Conservation (phyloP, 2,797 vertebrate genomes). For the Neomorphus geoffroyi region DNA sequence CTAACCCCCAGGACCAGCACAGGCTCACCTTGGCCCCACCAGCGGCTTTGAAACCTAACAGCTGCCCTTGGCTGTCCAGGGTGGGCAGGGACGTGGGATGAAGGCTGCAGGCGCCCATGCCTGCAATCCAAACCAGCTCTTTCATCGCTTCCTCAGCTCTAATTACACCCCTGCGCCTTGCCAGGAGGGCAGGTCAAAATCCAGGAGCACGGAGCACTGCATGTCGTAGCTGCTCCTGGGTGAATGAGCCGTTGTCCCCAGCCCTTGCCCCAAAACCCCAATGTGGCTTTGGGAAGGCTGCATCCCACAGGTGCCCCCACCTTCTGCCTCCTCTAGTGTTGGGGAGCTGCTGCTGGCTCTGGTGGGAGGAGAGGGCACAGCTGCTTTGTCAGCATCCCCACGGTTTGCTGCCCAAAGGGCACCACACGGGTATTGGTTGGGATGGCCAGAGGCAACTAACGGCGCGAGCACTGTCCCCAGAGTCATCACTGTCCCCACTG, state of each 20-base stretch:
- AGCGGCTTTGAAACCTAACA: not conserved
- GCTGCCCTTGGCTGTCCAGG: too few relatives aligned
- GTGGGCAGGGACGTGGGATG: not conserved
- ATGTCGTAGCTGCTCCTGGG: too few relatives aligned
- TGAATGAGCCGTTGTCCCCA: too few relatives aligned
- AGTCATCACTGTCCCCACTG: not conserved
- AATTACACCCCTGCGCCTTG: too few relatives aligned
- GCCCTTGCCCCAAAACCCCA: too few relatives aligned
- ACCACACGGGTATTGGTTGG: accelerated
- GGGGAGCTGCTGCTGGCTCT: not conserved
- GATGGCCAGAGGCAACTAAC: accelerated
- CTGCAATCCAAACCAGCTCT: not conserved
- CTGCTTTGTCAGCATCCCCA: not conserved
- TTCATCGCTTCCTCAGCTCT: not conserved
- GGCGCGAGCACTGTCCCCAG: accelerated
- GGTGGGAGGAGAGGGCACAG: not conserved
- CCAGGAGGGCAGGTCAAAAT: too few relatives aligned
- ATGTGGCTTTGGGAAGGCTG: not conserved
- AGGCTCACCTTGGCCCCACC: accelerated
- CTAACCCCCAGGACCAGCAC: not conserved
- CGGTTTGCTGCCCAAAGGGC: accelerated
- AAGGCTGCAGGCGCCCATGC: accelerated
- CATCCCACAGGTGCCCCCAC: not conserved
- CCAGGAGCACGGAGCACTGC: not conserved
- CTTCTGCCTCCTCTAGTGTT: accelerated